Conservation (phyloP, 2,113 vertebrate species). For the Carassius auratus region DNA sequence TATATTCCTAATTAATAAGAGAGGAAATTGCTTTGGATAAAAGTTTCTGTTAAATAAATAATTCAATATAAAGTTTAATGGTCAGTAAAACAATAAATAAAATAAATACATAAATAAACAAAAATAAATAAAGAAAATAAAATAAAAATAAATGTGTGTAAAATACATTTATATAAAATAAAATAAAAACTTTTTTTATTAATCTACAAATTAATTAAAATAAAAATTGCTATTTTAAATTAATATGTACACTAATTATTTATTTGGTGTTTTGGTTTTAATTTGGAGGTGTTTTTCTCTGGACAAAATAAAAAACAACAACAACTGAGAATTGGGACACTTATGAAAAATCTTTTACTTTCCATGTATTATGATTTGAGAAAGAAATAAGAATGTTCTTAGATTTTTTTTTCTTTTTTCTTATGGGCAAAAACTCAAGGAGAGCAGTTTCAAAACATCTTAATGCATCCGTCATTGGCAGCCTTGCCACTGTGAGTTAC, state of each 20-base stretch:
- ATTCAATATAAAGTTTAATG: neutral
- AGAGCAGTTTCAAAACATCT: constrained; percentile 27
- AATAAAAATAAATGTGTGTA: too few species aligned
- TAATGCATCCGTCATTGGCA: constrained; percentile 33
- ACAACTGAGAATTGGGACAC: neutral
- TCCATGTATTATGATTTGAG: neutral
- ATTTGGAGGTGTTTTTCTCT: neutral
- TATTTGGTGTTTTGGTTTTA: too few species aligned
- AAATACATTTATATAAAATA: too few species aligned
- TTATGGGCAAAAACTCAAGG: neutral
- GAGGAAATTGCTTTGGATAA: neutral
- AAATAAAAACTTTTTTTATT: too few species aligned
- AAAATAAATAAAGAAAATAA: neutral
- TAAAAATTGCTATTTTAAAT: neutral
- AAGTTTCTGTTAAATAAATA: neutral
- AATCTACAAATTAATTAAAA: too few species aligned
- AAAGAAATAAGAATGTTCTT: neutral
- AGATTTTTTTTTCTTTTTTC: neutral
- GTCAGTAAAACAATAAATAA: neutral
- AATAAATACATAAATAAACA: neutral
- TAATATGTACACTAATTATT: neutral
- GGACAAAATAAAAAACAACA: neutral
- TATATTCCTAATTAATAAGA: neutral
- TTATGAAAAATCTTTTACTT: neutral
- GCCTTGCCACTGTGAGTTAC: constrained; percentile 25